Evolutionary conservation across 2,113 vertebrate species (phyloP), one percentile per base, ranked within the genome.

Genomic region (Gobiocypris rarus): DNA sequence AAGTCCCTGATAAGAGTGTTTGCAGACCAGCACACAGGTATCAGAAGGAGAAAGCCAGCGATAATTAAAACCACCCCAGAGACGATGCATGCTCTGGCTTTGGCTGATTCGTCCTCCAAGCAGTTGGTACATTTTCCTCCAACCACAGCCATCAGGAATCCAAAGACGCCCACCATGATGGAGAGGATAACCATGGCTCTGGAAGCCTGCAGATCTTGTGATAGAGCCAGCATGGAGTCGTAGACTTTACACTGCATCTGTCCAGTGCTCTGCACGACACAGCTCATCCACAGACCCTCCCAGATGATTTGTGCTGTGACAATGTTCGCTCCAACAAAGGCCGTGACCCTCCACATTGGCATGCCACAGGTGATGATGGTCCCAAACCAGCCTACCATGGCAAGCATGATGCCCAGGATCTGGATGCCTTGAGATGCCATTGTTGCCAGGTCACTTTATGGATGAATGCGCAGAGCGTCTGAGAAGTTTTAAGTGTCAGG

Each of bases 191-290:
- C 87, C 93, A 95, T 93, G 82, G 94, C 94, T 48, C 94, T 85
- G 69, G 95, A 93, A 0, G 94, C 93, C 88, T 95, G 95, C 84
- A 95, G 86, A 85, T 95, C 94, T 63, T 91, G 91, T 0, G 93
- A 89, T 11, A 95, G 86, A 2, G 93, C 93, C 70, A 95, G 85
- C 89, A 95, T 89, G 78, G 93, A 94, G 92, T 95, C 93, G 1
- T 95, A 94, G 17, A 95, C 88, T 82, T 94, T 94, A 43, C 95
- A 95, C 87, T 95, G 94, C 94, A 95, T 95, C 89, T 95, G 95
- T 3, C 95, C 95, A 0, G 94, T 95, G 91, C 94, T 95, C 90
- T 95, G 95, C 28, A 94, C 92, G 76, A 95, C 93, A 1, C 95
- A 95, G 89, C 9, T 93, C 94, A 95, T 95, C 95, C 95, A 95